A percentile compares a stretch with the other conserved stretches of the same genome.
Conservation (phyloP, 2,113 vertebrate genomes). For the Macrotis lagotis region DNA sequence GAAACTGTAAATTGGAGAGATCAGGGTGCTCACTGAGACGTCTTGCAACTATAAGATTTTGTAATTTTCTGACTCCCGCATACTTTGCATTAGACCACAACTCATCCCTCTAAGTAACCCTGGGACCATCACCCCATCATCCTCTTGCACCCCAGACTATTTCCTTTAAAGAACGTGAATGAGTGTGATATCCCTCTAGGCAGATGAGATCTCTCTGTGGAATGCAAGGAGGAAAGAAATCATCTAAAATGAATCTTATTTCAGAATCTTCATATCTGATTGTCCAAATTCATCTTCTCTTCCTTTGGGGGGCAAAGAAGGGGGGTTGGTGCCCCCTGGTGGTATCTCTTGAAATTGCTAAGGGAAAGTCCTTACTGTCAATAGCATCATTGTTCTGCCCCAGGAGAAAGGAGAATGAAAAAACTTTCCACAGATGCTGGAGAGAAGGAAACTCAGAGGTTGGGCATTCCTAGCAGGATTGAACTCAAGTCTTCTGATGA, state of each 20-base stretch:
- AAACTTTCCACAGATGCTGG: neutral
- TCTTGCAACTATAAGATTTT: neutral
- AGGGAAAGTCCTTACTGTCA: neutral
- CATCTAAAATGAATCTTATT: neutral
- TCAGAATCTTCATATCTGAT: neutral
- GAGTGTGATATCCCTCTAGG: neutral
- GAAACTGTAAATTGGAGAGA: neutral
- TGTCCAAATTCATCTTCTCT: fast-evolving
- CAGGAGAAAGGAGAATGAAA: neutral
- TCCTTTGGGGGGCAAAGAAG: fast-evolving
- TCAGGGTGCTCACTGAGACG: neutral
- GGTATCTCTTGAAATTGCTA: neutral
- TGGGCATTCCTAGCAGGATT: neutral
- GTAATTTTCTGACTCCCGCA: neutral
- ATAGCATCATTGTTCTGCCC: neutral
- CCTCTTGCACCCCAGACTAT: neutral
- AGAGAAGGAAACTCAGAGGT: too few relatives aligned
- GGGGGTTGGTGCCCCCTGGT: slow-evolving; percentile 41
- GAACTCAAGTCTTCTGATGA: too few relatives aligned
- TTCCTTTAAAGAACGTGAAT: neutral
- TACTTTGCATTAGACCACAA: neutral
- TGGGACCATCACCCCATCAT: neutral
- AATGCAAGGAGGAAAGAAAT: neutral
- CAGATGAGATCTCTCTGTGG: neutral
- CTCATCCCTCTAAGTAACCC: neutral